These are phyloP conservation scores for Cheilosia grossa DNA, from an alignment of 2,888 invertebrate species.

Conservation along the genomic window DNA sequence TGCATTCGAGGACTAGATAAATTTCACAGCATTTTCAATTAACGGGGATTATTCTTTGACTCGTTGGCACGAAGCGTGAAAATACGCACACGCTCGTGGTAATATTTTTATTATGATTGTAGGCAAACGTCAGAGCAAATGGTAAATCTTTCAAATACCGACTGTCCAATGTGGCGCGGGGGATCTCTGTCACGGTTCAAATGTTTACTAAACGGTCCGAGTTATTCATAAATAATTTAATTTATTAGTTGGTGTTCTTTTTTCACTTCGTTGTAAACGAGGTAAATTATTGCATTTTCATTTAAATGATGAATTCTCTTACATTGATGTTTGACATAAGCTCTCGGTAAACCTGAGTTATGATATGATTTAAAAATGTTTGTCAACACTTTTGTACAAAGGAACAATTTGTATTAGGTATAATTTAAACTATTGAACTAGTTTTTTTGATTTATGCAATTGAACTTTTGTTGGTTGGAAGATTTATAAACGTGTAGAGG, in stretches of 20 bases:
- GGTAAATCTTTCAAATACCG: slow-evolving; percentile 21
- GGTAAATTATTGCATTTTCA: not conserved
- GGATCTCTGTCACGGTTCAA: slow-evolving; percentile 46
- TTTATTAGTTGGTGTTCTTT: slow-evolving; percentile 14
- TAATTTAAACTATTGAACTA: too few relatives aligned
- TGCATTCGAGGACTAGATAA: slow-evolving; percentile 57
- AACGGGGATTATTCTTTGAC: slow-evolving; percentile 65
- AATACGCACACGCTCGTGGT: slow-evolving; percentile 63
- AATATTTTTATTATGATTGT: slow-evolving; percentile 63
- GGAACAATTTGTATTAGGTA: too few relatives aligned
- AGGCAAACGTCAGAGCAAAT: slow-evolving; percentile 38
- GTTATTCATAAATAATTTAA: slow-evolving; percentile 43
- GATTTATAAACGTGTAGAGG: too few relatives aligned
- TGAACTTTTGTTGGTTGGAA: too few relatives aligned
- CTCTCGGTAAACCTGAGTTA: not conserved
- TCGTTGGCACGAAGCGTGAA: slow-evolving; percentile 69
- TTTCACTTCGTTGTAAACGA: not conserved
- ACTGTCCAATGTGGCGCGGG: slow-evolving; percentile 1
- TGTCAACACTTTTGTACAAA: too few relatives aligned
- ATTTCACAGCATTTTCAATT: slow-evolving; percentile 72
- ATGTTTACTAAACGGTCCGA: slow-evolving; percentile 55
- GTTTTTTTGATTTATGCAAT: too few relatives aligned
- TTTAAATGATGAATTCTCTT: not conserved
- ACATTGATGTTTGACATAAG: not conserved
- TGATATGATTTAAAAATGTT: not conserved